Evolutionary conservation across 1,140 invertebrate genomes (phyloP), one percentile per base, ranked within the genome.

Genomic region (Heliconius hermathena): DNA sequence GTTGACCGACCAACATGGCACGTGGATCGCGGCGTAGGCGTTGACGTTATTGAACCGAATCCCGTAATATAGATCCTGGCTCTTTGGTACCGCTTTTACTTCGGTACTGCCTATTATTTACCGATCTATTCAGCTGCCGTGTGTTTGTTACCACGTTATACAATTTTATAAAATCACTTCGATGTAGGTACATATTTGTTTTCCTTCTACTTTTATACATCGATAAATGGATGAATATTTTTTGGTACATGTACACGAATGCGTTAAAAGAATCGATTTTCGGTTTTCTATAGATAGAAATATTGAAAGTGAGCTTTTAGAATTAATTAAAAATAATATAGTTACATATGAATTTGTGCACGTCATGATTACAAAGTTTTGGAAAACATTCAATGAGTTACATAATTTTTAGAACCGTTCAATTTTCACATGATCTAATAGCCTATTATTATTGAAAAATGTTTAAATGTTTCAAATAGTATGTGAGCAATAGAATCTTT

Each of bases 11-110:
- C 82, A 80, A 73, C 72, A 76, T 66, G 90, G 85, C 91, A 93
- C 92, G 92, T 93, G 92, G 92, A 94, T 85, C 77, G 73, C 71
- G 57, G 86, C 83, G 91, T 91, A 84, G 92, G 91, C 88, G 90
- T 87, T 83, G 66, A 81, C 79, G 81, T 80, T 88, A 87, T 85
- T 83, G 82, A 89, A 82, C 85, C 83, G 70, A 83, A 80, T 81
- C 80, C 87, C 80, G 74, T 79, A 75, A 78, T 81, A 74, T 75
- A 41, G 71, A 71, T 75, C 60, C 78, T 76, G 66, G 60, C 33
- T 74, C 74, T 22, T 66, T 80, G 22, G 70, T 57, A 66, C 54
- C 33, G 22, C 38, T 29, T 66, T 66, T n/a, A 73, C 66, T 36
- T 46, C 13, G 41, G 36, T 79, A 75, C 49, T 38, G 20, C 46